Evolutionary conservation across 2,113 vertebrate genomes (phyloP).

Genomic region (Cynocephalus volans): DNA sequence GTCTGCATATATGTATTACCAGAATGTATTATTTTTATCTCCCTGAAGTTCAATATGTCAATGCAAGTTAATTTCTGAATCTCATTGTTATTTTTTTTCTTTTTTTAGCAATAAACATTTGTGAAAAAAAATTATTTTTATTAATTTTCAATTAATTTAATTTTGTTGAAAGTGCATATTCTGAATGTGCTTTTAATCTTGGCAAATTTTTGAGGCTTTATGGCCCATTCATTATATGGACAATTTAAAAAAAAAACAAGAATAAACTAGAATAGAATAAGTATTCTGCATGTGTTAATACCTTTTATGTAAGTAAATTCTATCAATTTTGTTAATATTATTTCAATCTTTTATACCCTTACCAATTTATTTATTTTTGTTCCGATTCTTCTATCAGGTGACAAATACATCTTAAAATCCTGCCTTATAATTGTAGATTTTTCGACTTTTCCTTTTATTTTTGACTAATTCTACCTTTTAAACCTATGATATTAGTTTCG

Average conservation of each 20-base stretch:
- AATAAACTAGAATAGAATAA: not conserved
- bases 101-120: not conserved
- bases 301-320: not conserved
- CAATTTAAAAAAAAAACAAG: not conserved
- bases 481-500: not conserved
- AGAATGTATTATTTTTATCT: not conserved
- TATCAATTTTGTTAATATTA: not conserved
- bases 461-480: not conserved
- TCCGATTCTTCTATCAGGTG: not conserved
- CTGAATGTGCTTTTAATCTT: not conserved
- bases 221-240: too few relatives aligned
- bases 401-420: not conserved
- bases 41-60: not conserved
- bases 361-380: not conserved
- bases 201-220: not conserved
- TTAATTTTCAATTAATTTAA: not conserved
- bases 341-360: not conserved
- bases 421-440: not conserved
- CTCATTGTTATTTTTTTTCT: not conserved
- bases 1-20: not conserved
- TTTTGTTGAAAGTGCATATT: not conserved
- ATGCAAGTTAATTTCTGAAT: not conserved
- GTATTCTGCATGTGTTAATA: not conserved
- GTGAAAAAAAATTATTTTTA: not conserved
- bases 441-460: not conserved